These are phyloP conservation scores for Trissolcus brochymenae DNA, from an alignment of 2,888 invertebrate species.

Conservation along the genomic window DNA sequence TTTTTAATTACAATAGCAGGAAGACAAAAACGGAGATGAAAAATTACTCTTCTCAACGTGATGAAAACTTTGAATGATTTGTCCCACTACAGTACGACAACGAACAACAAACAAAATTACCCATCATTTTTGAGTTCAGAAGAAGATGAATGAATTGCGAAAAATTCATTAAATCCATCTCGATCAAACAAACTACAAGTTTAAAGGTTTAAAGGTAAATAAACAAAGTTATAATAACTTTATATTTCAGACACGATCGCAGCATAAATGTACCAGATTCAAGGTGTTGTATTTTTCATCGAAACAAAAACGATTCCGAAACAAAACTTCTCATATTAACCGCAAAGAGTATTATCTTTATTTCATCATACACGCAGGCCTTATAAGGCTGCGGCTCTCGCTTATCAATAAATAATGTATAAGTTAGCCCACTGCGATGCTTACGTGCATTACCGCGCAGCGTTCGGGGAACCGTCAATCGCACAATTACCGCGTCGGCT, in stretches of 20 bases:
- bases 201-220: no score
- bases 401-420: conserved; percentile 54
- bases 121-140: no score
- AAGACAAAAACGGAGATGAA: background rate
- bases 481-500: conserved; percentile 28
- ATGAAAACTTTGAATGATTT: no score
- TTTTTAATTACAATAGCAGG: no score
- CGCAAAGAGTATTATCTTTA: conserved; percentile 46
- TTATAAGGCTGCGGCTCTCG: conserved; percentile 21
- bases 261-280: no score
- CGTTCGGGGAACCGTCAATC: conserved; percentile 23
- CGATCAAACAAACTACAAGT: no score
- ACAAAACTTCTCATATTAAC: conserved; percentile 23
- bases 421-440: conserved; percentile 28
- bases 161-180: no score
- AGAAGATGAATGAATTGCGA: no score
- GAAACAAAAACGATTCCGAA: conserved; percentile 1
- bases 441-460: conserved; percentile 20
- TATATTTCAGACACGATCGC: no score
- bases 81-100: no score
- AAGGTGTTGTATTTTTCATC: background rate
- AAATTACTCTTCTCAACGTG: background rate
- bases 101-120: no score
- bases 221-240: no score
- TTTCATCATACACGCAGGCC: conserved; percentile 42